Conservation (phyloP, 2,888 invertebrate genomes). For the Mamestra brassicae region DNA sequence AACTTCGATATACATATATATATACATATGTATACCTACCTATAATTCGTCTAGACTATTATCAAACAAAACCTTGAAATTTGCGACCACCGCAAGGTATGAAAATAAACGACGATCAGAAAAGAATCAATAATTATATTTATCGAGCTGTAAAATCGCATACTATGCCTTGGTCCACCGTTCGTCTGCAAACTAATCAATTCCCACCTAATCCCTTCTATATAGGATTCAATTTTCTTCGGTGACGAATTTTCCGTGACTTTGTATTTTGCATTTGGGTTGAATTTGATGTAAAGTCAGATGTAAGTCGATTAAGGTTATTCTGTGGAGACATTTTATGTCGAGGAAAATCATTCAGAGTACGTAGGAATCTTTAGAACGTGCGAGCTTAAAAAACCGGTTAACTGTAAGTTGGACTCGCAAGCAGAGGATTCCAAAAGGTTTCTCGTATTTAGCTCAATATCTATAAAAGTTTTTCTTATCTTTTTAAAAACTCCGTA, state of each 20-base stretch:
- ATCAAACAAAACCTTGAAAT: not conserved
- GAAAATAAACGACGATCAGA: conserved; percentile 30
- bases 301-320: conserved; percentile 15
- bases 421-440: too few species aligned
- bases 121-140: conserved; percentile 50
- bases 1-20: not conserved
- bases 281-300: conserved; percentile 8
- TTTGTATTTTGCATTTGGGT: conserved; percentile 49
- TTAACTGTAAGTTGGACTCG: too few species aligned
- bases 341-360: too few species aligned
- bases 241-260: conserved; percentile 15
- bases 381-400: not conserved
- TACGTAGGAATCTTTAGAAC: not conserved
- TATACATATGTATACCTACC: not conserved
- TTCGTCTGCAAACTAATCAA: conserved; percentile 48
- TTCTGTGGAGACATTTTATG: not conserved
- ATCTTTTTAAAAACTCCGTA: too few species aligned
- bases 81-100: not conserved
- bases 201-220: conserved; percentile 45
- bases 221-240: conserved; percentile 51
- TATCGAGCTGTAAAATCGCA: conserved; percentile 55
- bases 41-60: not conserved
- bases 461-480: too few species aligned
- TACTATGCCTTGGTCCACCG: conserved; percentile 28
- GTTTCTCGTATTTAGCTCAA: too few species aligned